A percentile compares a stretch with the other conserved stretches of the same genome.
Conservation (phyloP, 2,797 vertebrate genomes). For the Apodemus agrarius region DNA sequence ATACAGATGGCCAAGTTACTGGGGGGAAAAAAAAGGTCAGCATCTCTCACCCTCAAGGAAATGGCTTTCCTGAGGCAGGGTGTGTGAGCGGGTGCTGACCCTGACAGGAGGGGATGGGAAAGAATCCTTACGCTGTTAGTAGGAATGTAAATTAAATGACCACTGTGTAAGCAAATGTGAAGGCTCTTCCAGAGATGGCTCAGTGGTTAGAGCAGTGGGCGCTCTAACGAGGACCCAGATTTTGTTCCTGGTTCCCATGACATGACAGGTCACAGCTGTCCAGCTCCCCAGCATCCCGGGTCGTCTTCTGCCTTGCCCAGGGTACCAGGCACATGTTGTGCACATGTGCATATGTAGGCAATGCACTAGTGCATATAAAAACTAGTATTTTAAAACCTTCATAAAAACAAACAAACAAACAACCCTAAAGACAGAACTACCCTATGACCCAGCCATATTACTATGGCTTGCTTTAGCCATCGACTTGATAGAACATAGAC, state of each 20-base stretch:
- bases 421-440: not conserved
- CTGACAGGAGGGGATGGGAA: not conserved
- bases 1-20: not conserved
- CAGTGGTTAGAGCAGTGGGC: not conserved
- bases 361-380: constrained; percentile 59
- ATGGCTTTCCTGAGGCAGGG: not conserved
- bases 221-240: not conserved
- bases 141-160: not conserved
- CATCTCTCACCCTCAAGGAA: not conserved
- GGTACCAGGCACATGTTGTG: not conserved
- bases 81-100: not conserved
- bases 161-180: not conserved
- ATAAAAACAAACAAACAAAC: not conserved
- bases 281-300: not conserved
- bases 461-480: not conserved
- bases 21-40: not conserved
- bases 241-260: not conserved
- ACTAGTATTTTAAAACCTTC: not conserved
- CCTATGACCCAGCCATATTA: not conserved
- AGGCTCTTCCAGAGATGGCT: not conserved
- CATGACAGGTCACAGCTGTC: not conserved
- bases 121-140: not conserved
- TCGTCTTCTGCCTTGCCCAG: not conserved
- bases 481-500: not conserved
- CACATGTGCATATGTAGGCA: not conserved